Evolutionary conservation across 2,113 vertebrate species (phyloP).

Genomic region (Saguinus imperator): DNA sequence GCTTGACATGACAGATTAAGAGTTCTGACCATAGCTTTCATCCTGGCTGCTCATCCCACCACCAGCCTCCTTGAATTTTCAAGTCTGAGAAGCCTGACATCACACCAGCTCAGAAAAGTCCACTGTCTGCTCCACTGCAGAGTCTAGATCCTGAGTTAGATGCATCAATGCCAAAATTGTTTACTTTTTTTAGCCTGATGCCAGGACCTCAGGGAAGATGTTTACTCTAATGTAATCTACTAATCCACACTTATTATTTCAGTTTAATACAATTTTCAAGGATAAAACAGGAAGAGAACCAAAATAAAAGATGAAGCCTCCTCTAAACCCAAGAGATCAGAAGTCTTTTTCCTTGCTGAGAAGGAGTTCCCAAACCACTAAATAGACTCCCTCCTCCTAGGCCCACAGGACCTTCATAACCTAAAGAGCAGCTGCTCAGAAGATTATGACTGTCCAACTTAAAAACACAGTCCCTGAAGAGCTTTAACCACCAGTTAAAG

Average conservation of each 20-base stretch:
- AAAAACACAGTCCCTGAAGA: not conserved
- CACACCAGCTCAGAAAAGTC: not conserved
- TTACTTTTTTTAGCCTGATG: not conserved
- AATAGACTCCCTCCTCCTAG: not conserved
- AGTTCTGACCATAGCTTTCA: not conserved
- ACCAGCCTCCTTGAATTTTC: not conserved
- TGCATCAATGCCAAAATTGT: not conserved
- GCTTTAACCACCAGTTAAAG: not conserved
- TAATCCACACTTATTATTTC: not conserved
- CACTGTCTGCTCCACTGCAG: not conserved
- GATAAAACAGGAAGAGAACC: not conserved
- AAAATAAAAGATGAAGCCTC: slow-evolving; percentile 6
- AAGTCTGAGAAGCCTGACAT: not conserved
- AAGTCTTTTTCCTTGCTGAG: not conserved
- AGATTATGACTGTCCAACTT: not conserved
- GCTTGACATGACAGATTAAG: not conserved
- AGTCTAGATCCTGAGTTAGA: not conserved
- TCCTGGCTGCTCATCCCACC: not conserved
- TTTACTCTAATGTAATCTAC: not conserved
- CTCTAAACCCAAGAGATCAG: not conserved
- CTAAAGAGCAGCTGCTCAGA: not conserved
- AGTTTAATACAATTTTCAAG: not conserved
- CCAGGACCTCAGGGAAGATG: not conserved
- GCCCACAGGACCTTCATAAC: not conserved
- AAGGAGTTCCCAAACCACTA: not conserved